Evolutionary conservation across 2,888 invertebrate species (phyloP), one percentile per base, ranked within the genome.

Genomic region (Pseudoips prasinana): DNA sequence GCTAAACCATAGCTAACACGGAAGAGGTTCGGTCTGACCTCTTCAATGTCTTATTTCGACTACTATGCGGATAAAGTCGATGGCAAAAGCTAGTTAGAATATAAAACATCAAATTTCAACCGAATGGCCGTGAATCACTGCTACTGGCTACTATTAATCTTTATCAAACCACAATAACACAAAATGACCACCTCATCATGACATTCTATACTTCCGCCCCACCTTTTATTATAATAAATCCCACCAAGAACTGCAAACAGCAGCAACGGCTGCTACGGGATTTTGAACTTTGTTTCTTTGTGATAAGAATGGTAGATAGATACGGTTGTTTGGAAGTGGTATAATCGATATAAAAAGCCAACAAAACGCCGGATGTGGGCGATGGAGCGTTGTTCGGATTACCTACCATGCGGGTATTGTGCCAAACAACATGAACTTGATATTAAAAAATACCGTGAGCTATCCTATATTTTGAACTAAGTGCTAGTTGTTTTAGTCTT

Each of bases 311-410:
- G 28, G 9, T 7, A 8, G 8, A 8, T 8, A 5, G 14, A 14
- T 8, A n/a, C 18, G 7, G 6, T 14, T 8, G 9, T 11, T 14
- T 14, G 8, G 27, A 18, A 8, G 14, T 9, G 8, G 20, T 3
- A 5, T 25, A 35, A 7, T 28, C 30, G n/a, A 36, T 23, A 18
- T 31, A 25, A 36, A 35, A 40, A 48, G 25, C 28, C 24, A 33
- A 54, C 57, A 52, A 54, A 39, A 38, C 34, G 36, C 28, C 57
- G 54, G 54, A 54, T 57, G 57, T 57, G 45, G 48, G 38, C 46
- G 45, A 34, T 52, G 39, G 33, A 53, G 18, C 31, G 28, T 30
- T 37, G 22, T 37, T 39, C 25, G 18, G 26, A 29, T 44, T 56
- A 54, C 57, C 53, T 47, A 39, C 24, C 33, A 56, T 56, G 34